A percentile compares a stretch with the other conserved stretches of the same genome.
phyloP scores from a whole-genome alignment of 2,113 vertebrate genomes.

The Mirza zaza region DNA sequence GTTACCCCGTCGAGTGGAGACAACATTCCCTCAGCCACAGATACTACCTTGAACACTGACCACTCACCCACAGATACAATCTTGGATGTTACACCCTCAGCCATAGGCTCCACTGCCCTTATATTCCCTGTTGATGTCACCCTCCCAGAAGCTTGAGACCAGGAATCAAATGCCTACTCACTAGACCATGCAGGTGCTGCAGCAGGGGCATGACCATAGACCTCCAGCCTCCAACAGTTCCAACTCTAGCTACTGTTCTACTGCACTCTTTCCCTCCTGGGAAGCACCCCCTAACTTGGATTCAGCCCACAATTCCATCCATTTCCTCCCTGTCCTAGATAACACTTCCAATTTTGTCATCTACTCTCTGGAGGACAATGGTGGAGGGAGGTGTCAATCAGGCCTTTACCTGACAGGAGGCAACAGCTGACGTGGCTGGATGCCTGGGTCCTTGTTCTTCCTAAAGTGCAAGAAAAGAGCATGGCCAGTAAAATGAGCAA shows the following conservation, averaged over 20 bases:
- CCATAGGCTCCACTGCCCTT: not conserved
- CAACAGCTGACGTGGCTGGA: not conserved
- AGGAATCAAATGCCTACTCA: not conserved
- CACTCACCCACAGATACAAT: not conserved
- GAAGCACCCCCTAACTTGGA: not conserved
- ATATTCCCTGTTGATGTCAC: not conserved
- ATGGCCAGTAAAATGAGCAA: conserved; percentile 48
- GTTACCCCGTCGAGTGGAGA: not conserved
- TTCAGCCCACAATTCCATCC: not conserved
- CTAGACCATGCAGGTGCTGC: not conserved
- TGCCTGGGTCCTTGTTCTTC: conserved; percentile 6
- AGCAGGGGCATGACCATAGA: not conserved
- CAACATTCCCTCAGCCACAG: not conserved
- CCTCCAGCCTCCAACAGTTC: not conserved
- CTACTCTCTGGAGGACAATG: not conserved
- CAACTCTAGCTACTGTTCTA: not conserved
- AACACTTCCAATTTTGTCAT: not conserved
- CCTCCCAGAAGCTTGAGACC: not conserved
- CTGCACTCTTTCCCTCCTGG: not conserved
- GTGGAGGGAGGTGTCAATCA: not conserved
- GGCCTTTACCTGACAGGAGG: not conserved
- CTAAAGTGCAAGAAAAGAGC: not conserved
- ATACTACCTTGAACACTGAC: not conserved
- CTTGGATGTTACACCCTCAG: not conserved
- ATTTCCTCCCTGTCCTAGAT: not conserved